Evolutionary conservation across 2,113 vertebrate species (phyloP), one percentile per base, ranked within the genome.

Genomic region (Menura novaehollandiae): DNA sequence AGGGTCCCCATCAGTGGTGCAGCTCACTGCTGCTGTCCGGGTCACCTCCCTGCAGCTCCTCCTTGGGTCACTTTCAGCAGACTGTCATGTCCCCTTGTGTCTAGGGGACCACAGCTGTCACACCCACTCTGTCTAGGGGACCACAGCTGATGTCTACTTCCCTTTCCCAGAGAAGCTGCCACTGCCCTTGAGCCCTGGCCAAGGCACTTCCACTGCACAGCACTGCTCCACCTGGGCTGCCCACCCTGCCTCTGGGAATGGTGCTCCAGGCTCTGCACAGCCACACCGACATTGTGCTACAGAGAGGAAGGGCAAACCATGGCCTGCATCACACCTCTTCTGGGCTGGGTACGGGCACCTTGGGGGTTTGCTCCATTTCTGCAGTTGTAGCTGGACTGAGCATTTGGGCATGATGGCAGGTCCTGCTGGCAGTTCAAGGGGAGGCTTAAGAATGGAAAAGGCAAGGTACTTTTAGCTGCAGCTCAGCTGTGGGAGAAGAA

Each of bases 271-370:
- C 18, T 51, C 59, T 16, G 41, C 63, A 66, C 46, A 21, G 51
- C 46, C 74, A 69, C 11, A 13, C 3, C 0, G 3, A 23, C 0
- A 0, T 1, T 51, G 27, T 55, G 49, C 58, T 55, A 12, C 35
- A 51, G 53, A 49, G 76, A 76, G 56, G 6, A 66, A 62, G 37
- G 24, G 64, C 26, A 77, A 73, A 51, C 23, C 67, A 9, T 0
- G 14, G 59, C 18, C 16, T 3, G 1, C 23, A 63, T 5, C 2
- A 0, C 83, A 64, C 13, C n/a, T 63, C 49, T 28, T 27, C 4
- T 1, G 33, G 6, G 49, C n/a, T 33, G 24, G 43, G 17, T 30
- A 2, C 39, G 24, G 35, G 13, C 64, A 20, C 10, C 28, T 1
- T 14, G n/a, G 51, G 56, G 30, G 6, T 51, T 44, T 43, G 30